Evolutionary conservation across 2,797 vertebrate genomes (phyloP), one percentile per base, ranked within the genome.

Genomic region (Mus minutoides): DNA sequence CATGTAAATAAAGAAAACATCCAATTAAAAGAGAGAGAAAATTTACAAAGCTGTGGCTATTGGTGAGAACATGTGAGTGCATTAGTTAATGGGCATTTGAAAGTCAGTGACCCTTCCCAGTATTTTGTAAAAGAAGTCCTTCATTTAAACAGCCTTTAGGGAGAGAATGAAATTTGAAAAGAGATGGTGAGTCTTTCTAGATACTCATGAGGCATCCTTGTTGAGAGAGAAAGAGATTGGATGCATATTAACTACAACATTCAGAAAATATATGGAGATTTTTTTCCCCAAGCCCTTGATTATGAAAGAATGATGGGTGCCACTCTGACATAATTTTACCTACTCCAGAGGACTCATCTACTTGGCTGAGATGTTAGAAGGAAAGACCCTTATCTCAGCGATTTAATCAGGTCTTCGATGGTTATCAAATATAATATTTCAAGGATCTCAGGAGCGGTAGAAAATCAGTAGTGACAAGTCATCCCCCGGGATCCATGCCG

Each of bases 361-460:
- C 95, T 82, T 78, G 96, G 78, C 69, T 95, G 77, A 96, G 19
- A 82, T 89, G 56, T 37, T 91, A 91, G 92, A 34, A 64, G 97
- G 88, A 76, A 96, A 40, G 75, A 49, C 49, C 91, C 85, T 92
- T 97, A 97, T 97, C 76, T 73, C 71, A 94, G 80, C n/a, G 89
- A 71, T 97, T 97, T 94, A 97, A 96, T 97, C 91, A 98, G 88
- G 93, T 64, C 49, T 97, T 89, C 43, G 78, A 92, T 96, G 82
- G 73, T 96, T 98, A 98, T 92, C 93, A 96, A 97, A 97, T 95
- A 26, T 0, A 96, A 73, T 96, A 79, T 97, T 98, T 96, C 94
- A 95, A 87, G 96, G 88, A 80, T 67, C 69, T 14, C 1, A 92
- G 26, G 29, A 86, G 90, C 87, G 93, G 79, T 85, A 88, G 71